Evolutionary conservation across 2,113 vertebrate genomes (phyloP).

Genomic region (Psammodynastes pulverulentus): DNA sequence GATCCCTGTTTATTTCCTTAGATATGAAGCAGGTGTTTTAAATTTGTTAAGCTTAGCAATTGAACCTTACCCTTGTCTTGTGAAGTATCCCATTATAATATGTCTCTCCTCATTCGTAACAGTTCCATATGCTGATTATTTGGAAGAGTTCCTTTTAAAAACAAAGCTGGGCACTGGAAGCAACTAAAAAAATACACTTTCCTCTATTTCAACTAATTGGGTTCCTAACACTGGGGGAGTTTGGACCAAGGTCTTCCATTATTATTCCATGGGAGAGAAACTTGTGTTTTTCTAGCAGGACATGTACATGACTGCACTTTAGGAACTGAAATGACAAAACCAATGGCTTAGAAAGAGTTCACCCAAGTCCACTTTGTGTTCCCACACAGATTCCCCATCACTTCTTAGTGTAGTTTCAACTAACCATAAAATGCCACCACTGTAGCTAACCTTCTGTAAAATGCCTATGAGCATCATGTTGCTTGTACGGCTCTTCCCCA

Average conservation of each 20-base stretch:
- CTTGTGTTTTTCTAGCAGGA: not conserved
- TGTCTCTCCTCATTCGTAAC: not conserved
- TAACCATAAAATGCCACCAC: conserved; percentile 48
- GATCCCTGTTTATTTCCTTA: not conserved
- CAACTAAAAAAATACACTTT: not conserved
- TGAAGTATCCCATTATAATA: not conserved
- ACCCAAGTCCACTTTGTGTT: not conserved
- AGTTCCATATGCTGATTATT: not conserved
- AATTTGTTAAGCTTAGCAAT: not conserved
- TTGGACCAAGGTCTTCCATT: not conserved
- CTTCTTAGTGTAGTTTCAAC: conserved; percentile 19
- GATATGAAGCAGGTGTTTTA: not conserved
- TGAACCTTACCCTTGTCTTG: not conserved
- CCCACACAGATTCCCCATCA: not conserved
- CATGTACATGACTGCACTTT: not conserved
- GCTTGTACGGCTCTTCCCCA: conserved; percentile 54
- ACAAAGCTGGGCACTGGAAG: not conserved
- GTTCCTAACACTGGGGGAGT: not conserved
- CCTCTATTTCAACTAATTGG: not conserved
- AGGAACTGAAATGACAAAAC: not conserved
- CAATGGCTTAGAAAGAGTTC: not conserved
- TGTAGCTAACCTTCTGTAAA: conserved; percentile 60
- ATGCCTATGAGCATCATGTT: conserved; percentile 51
- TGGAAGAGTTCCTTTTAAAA: not conserved
- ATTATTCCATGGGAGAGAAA: not conserved